These are phyloP conservation scores for Actinia equina DNA, from an alignment of 64 coral and sea anemone species.

Conservation along the genomic window DNA sequence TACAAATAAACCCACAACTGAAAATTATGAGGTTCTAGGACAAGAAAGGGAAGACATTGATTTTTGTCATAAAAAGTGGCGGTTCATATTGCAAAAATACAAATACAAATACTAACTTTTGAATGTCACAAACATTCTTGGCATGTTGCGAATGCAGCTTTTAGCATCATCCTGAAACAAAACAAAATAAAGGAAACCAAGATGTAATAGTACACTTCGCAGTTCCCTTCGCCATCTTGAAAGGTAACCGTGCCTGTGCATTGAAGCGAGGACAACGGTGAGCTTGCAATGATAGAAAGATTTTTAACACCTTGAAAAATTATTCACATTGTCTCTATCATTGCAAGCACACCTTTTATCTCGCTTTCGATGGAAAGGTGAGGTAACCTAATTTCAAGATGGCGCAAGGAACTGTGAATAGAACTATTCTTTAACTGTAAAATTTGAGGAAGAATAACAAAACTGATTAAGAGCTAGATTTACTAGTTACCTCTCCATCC, in stretches of 20 bases:
- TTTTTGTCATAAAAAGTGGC: too few relatives aligned
- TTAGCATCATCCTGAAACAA: conserved; percentile 40
- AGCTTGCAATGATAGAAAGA: too few relatives aligned
- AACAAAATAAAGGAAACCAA: not conserved
- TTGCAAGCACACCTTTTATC: too few relatives aligned
- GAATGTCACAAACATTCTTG: conserved; percentile 90
- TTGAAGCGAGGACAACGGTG: too few relatives aligned
- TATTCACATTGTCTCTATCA: too few relatives aligned
- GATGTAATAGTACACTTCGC: too few relatives aligned
- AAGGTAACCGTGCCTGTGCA: too few relatives aligned
- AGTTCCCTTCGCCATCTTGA: too few relatives aligned
- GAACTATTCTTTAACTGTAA: not conserved
- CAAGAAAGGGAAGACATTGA: not conserved
- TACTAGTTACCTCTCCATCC: conserved; percentile 52
- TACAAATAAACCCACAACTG: conserved; percentile 88
- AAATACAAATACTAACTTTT: conserved; percentile 49
- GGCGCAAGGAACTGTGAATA: not conserved
- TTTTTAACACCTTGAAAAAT: too few relatives aligned
- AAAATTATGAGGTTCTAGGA: conserved; percentile 23
- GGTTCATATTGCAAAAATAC: too few relatives aligned
- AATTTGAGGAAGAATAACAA: not conserved
- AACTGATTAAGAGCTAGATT: not conserved
- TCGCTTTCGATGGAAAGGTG: too few relatives aligned
- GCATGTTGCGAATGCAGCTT: conserved; percentile 30
- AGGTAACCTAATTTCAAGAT: too few relatives aligned